A percentile compares a stretch with the other conserved stretches of the same genome.
phyloP scores from a whole-genome alignment of 2,888 invertebrate genomes.

The Lasius fuliginosus region DNA sequence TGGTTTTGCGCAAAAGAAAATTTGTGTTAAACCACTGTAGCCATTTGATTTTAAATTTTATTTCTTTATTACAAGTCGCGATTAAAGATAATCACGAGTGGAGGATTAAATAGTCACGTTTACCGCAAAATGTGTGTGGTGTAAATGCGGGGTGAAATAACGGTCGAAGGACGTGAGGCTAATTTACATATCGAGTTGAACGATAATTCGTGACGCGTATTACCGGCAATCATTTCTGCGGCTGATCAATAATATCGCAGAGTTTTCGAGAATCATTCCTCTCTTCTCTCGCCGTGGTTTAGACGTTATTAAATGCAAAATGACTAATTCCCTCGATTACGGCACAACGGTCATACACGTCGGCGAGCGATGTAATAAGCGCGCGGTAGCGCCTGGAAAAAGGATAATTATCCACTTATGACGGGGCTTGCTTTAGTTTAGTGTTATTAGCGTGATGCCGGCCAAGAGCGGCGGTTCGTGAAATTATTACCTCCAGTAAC shows the following conservation, averaged over 20 bases:
- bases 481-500: conserved; percentile 61
- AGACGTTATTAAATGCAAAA: conserved; percentile 68
- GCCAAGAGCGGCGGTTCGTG: conserved; percentile 57
- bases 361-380: conserved; percentile 74
- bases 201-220: conserved; percentile 43
- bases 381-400: conserved; percentile 73
- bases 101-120: conserved; percentile 1
- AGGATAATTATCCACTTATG: conserved; percentile 82
- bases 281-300: conserved; percentile 48
- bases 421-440: conserved; percentile 67
- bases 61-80: not conserved
- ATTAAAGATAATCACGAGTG: not conserved
- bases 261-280: conserved; percentile 60
- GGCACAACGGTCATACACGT: conserved; percentile 58
- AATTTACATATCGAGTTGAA: conserved; percentile 39
- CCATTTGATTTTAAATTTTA: not conserved
- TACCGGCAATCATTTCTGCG: conserved; percentile 47
- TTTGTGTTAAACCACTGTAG: not conserved
- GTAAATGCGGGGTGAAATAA: conserved; percentile 20
- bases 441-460: conserved; percentile 67
- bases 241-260: conserved; percentile 57
- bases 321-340: conserved; percentile 64
- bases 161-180: conserved; percentile 6
- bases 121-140: conserved; percentile 22
- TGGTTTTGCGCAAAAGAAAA: not conserved